These are phyloP conservation scores for Gymnothorax reevesii DNA, from an alignment of 2,797 vertebrate species.

Conservation along the genomic window DNA sequence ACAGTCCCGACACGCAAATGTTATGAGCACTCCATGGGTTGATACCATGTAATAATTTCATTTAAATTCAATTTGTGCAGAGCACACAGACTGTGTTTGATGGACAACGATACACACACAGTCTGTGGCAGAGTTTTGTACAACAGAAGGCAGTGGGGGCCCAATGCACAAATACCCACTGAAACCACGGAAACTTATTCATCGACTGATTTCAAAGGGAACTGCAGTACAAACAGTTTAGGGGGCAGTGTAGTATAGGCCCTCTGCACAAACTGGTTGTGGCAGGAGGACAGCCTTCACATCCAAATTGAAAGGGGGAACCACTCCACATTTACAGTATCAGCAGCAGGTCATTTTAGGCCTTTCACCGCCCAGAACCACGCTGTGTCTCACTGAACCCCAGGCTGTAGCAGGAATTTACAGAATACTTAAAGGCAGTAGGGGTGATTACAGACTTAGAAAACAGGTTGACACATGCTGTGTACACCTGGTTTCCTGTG, in stretches of 20 bases:
- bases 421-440: not conserved
- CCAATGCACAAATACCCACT: not conserved
- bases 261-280: not conserved
- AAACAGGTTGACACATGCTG: conserved; percentile 9
- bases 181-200: not conserved
- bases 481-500: not conserved
- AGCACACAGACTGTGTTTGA: not conserved
- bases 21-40: not conserved
- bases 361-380: not conserved
- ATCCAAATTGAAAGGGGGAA: not conserved
- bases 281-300: not conserved
- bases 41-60: not conserved
- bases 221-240: not conserved
- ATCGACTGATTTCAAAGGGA: not conserved
- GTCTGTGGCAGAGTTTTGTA: not conserved
- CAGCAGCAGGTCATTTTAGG: not conserved
- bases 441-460: conserved; percentile 11
- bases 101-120: not conserved
- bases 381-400: not conserved
- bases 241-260: not conserved
- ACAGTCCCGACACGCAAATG: not conserved
- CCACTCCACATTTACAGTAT: not conserved
- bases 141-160: not conserved
- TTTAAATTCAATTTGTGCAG: not conserved
- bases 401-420: not conserved